Evolutionary conservation across 2,113 vertebrate genomes (phyloP).

Genomic region (Indicator maculatus): DNA sequence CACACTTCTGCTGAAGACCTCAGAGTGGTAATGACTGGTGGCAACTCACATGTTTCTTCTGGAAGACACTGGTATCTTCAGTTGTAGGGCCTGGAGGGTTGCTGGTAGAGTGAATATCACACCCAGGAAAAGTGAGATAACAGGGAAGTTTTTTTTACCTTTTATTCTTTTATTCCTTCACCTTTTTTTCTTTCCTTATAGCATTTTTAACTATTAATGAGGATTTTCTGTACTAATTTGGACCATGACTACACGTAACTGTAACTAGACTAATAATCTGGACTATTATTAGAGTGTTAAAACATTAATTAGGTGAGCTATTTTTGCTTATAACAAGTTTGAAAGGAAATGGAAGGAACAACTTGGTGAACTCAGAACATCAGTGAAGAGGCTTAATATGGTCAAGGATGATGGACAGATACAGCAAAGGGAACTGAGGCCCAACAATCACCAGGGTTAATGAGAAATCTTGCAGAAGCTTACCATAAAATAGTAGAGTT

Average conservation of each 20-base stretch:
- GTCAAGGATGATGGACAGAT: neutral
- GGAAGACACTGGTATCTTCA: neutral
- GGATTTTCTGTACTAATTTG: constrained; percentile 51
- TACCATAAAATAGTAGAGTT: constrained; percentile 98
- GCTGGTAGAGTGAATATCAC: neutral
- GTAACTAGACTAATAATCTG: constrained; percentile 31
- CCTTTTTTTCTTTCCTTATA: neutral
- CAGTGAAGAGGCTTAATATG: neutral
- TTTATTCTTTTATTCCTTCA: fast-evolving
- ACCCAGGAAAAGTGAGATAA: fast-evolving
- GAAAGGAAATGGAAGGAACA: neutral
- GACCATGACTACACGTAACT: neutral
- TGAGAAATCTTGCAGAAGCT: constrained; percentile 39
- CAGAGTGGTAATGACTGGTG: neutral
- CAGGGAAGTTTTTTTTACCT: neutral
- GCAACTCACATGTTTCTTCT: neutral
- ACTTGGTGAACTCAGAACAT: neutral
- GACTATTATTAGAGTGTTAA: constrained; percentile 59
- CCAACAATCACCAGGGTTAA: neutral
- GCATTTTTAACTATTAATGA: constrained; percentile 57
- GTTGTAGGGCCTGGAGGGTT: fast-evolving
- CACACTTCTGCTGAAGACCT: neutral
- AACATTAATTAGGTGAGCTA: constrained; percentile 56
- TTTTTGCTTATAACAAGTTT: constrained; percentile 34
- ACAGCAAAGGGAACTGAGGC: neutral